Base-by-base conservation (phyloP, 2,888 invertebrate species). In the Lycocerus yunnanus region DNA sequence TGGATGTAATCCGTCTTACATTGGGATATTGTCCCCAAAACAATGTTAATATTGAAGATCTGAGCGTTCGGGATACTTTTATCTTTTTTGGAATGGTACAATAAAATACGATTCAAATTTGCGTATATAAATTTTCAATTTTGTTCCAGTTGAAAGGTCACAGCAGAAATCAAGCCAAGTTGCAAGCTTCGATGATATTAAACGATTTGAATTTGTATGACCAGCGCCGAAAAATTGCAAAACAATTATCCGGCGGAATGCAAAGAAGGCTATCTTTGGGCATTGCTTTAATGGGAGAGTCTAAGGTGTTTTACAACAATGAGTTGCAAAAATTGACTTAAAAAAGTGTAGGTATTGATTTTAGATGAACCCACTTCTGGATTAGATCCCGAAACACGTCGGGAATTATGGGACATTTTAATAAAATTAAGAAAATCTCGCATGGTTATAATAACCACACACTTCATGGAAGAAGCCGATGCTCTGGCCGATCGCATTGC, bases 401-500 rank as follows among this genome's bases (percentile, higher is more conserved):
- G 97, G 68, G 93, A 94, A 75, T 91, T 97, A 68, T 97, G 97
- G 97, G 94, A 97, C 83, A 89, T 97, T 75, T 88, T 97, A 82
- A 90, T 93, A 80, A 88, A 87, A 80, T 80, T 78, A 16, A 74
- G 83, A 16, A 80, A 92, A 73, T 88, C 91, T 2, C 92, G 94
- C 80, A 96, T 96, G 0, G 94, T 97, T 79, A 87, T 98, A 13
- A 90, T 98, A 68, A 95, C 95, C 11, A 97, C 97, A 0, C 97
- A 98, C 88, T 95, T 95, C 86, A 97, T 98, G 97, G 97, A 97
- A 87, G 97, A 98, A 87, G 97, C 97, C 3, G 97, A 97, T 86
- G 93, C 94, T 15, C 60, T 60, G 13, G 60, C 15, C 13, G 60
- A 60, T 60, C 60, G 60, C 1, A 60, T 60, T 15, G 60, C 60